phyloP scores from a whole-genome alignment of 2,888 invertebrate species.

The Cactoblastis cactorum region DNA sequence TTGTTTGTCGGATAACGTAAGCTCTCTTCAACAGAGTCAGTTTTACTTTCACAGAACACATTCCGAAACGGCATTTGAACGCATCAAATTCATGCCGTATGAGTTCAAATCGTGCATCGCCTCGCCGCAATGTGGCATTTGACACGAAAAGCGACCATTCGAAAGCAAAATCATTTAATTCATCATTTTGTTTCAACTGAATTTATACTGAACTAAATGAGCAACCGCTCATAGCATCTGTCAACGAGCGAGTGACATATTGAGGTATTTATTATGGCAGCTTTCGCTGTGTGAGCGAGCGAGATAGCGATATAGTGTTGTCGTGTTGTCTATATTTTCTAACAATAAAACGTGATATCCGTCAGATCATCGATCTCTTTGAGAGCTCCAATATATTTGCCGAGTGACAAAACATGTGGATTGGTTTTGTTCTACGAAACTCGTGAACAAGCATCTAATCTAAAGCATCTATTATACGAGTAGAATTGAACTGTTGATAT shows the following conservation, averaged over 20 bases:
- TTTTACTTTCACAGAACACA: background rate
- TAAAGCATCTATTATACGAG: too few species aligned
- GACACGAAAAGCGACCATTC: background rate
- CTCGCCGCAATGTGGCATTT: conserved; percentile 1
- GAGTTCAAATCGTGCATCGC: conserved; percentile 4
- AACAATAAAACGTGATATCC: conserved; percentile 11
- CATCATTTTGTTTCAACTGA: conserved; percentile 12
- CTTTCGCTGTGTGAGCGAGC: background rate
- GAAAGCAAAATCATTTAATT: conserved; percentile 10
- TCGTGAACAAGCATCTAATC: too few species aligned
- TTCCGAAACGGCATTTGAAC: background rate
- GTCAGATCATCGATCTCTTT: conserved; percentile 8
- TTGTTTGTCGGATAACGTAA: background rate
- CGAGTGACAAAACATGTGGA: background rate
- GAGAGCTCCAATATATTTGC: conserved; percentile 10
- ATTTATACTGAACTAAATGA: conserved; percentile 17
- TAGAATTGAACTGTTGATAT: too few species aligned
- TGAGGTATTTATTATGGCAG: conserved; percentile 21
- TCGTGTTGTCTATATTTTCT: conserved; percentile 6
- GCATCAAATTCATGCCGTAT: background rate
- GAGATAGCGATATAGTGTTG: background rate
- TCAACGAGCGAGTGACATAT: conserved; percentile 18
- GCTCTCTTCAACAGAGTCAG: background rate
- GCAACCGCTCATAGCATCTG: conserved; percentile 14
- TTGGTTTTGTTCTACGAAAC: conserved; percentile 7